Evolutionary conservation across 2,888 invertebrate species (phyloP), one percentile per base, ranked within the genome.

Genomic region (Elegia similella): DNA sequence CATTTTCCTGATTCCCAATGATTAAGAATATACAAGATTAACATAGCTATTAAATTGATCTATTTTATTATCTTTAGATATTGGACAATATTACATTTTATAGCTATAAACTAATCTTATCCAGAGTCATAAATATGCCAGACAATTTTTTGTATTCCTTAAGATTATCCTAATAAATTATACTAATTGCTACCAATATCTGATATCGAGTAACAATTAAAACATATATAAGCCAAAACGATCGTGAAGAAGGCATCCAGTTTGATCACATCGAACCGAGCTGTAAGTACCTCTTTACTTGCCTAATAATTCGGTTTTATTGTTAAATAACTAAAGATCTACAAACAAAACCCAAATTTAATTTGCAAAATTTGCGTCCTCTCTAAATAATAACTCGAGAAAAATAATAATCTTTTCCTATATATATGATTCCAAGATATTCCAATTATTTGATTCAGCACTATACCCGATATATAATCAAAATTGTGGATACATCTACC

Each of bases 211-310:
- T 7, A 5, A 16, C 30, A 44, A 16, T 54, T 44, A 15, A n/a
- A 44, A 44, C 13, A 29, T 54, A 54, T 44, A 53, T 29, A 53
- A 53, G 42, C 52, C 23, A 53, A 16, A 12, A 17, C 2, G 8
- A 42, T 42, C 8, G 6, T 42, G 42, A n/a, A 8, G 6, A 42
- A 29, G 12, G 23, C 29, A 53, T 53, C n/a, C 52, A 53, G 52
- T 53, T 53, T 53, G 52, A 53, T 53, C 52, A 29, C 42, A 53
- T n/a, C 38, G n/a, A 53, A 53, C 29, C 42, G 29, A 53, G 29
- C 42, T 53, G 52, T 53, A 53, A 53, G 52, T 53, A 42, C 23
- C 6, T 38, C 42, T 42, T 53, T 23, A 13, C 7, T 29, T 7
- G 42, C 15, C 23, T 42, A 23, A n/a, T n/a, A 30, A 30, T 44